Evolutionary conservation across 2,113 vertebrate species (phyloP), one percentile per base, ranked within the genome.

Genomic region (Paraplagusia blochii): DNA sequence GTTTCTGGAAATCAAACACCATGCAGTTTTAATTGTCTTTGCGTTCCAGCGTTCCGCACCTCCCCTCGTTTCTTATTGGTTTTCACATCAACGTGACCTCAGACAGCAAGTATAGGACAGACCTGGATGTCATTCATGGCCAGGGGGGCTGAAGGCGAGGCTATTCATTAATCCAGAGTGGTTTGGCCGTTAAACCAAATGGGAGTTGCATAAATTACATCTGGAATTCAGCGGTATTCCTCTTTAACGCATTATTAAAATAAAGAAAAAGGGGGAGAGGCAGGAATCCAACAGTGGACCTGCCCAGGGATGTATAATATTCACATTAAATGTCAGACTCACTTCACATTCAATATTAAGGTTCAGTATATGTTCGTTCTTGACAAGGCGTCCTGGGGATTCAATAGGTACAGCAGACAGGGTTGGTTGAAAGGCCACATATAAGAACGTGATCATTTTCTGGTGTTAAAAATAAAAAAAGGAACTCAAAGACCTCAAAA

Each of bases 151-250:
- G 59, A n/a, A 36, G 13, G 36, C 14, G 42, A 69, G 43, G 62
- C 46, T 38, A 50, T 66, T 59, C 63, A 77, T 74, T 65, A 71
- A 54, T 61, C 39, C 43, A 59, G 16, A 71, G 67, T 43, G 53
- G 48, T 52, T 53, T 29, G 49, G 19, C 35, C 58, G 61, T 60
- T 40, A 67, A 50, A 70, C 52, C 44, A 70, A 44, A 56, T 48
- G 53, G 63, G 39, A 69, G 48, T 33, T 11, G 38, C 29, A 72
- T 73, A 72, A 40, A 64, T 82, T 69, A 68, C 47, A 65, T 77
- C 53, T 72, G 50, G 61, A 76, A 82, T 78, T 64, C 67, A 76
- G 76, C 63, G 74, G 74, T 63, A 69, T 77, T 74, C 55, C 71
- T 50, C 66, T 80, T 63, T 74, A 72, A 81, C 58, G 72, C 38